Base-by-base conservation (phyloP, 2,888 invertebrate species). In the Heliconius erato region DNA sequence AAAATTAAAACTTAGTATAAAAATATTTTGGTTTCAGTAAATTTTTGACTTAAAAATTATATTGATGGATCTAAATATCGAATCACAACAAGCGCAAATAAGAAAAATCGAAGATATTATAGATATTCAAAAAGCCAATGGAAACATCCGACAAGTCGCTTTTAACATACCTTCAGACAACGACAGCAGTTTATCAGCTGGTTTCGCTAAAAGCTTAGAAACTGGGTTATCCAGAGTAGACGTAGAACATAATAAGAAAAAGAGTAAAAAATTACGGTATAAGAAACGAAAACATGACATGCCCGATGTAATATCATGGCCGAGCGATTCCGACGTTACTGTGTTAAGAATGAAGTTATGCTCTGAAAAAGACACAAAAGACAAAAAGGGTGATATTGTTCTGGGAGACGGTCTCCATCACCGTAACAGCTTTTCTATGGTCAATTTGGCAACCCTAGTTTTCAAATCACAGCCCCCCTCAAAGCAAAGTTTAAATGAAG, bases 321-420 rank as follows among this genome's bases (percentile, higher is more conserved):
- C 96, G 1, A 97, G 97, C 78, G 97, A 97, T 89, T 97, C 97
- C 0, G 97, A 97, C 88, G 95, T 97, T 80, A 97, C 97, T 0
- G 95, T 97, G 6, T 92, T 97, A 14, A 90, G 96, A 87, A 96
- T 97, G 90, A 96, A 96, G 87, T 89, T 91, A 81, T 92, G 86
- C 86, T 88, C 90, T 86, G 90, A 90, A n/a, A 91, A 88, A 80
- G 93, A 93, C 82, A 88, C 95, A 82, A 96, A 96, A 88, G 93
- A 96, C 82, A 94, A 94, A 87, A 90, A 94, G 5, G 95, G 93
- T 69, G 93, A 92, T 81, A 90, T 93, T 2, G 91, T 96, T 79
- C 95, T 95, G 3, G 97, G 97, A 1, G 97, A 97, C 85, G 97
- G 97, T 23, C 93, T 96, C 2, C 96, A 97, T 87, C 94, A 96